Percentiles rank a stretch among this genome's conserved stretches.
Conservation (phyloP, 2,888 invertebrate genomes). For the Rapana venosa region DNA sequence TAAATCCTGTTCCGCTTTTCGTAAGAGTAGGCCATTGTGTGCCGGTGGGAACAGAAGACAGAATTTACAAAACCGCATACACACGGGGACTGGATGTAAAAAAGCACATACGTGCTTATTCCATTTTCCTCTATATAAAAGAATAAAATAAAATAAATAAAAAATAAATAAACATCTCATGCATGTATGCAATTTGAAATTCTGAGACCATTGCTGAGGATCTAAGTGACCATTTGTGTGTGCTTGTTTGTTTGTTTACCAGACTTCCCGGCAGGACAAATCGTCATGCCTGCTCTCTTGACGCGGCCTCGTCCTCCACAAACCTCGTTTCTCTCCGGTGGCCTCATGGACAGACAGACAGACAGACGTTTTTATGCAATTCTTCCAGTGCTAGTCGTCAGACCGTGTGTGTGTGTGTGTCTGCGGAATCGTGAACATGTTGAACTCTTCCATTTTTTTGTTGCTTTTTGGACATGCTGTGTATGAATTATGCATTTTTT, state of each 20-base stretch:
- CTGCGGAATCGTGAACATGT: neutral
- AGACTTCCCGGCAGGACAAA: conserved; percentile 29
- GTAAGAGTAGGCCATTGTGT: too few relatives aligned
- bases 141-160: too few relatives aligned
- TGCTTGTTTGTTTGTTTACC: neutral
- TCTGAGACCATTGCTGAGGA: too few relatives aligned
- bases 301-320: neutral
- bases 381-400: neutral
- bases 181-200: too few relatives aligned
- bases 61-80: too few relatives aligned
- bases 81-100: too few relatives aligned
- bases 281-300: conserved; percentile 29
- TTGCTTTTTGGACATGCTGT: neutral
- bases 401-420: neutral
- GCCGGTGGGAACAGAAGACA: too few relatives aligned
- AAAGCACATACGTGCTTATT: too few relatives aligned
- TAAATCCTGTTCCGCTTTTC: too few relatives aligned
- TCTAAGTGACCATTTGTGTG: neutral
- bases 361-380: neutral
- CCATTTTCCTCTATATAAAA: too few relatives aligned
- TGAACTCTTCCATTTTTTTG: neutral
- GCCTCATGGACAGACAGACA: neutral
- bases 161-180: too few relatives aligned
- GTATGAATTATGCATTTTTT: neutral
- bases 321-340: neutral